phyloP scores from a whole-genome alignment of 2,113 vertebrate species.

The Sceloporus undulatus region DNA sequence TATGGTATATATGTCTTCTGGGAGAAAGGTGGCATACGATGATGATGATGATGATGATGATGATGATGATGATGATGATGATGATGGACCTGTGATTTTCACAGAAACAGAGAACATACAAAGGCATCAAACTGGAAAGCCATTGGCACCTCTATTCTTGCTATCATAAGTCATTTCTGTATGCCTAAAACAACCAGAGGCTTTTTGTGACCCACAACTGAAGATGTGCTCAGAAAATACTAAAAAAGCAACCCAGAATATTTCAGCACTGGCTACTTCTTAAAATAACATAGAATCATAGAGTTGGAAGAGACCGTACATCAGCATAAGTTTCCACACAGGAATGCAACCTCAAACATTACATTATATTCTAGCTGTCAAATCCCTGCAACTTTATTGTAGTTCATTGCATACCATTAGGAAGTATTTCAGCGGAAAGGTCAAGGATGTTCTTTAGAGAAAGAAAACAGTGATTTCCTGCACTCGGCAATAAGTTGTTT shows the following conservation, averaged over 20 bases:
- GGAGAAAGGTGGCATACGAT: no score
- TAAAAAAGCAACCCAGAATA: not conserved
- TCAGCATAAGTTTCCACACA: not conserved
- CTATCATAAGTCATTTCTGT: not conserved
- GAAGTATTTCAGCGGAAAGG: slow-evolving; percentile 49
- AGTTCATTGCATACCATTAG: slow-evolving; percentile 46
- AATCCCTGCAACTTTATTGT: slow-evolving; percentile 28
- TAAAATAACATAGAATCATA: not conserved
- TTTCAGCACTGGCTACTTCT: not conserved
- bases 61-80: no score
- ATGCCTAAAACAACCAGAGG: not conserved
- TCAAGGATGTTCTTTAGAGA: slow-evolving; percentile 35
- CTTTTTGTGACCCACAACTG: not conserved
- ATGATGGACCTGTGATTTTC: no score
- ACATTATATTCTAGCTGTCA: slow-evolving; percentile 32
- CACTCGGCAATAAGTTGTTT: slow-evolving; percentile 24
- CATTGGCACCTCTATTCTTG: not conserved
- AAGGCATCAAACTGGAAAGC: no score
- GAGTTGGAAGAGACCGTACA: not conserved
- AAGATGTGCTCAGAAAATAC: not conserved
- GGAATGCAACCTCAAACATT: rapidly evolving
- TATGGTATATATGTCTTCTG: no score
- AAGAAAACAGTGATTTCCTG: slow-evolving; percentile 37
- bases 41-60: no score
- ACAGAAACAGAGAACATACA: no score